Base-by-base conservation (phyloP, 2,113 vertebrate species). In the Amphilophus citrinellus region DNA sequence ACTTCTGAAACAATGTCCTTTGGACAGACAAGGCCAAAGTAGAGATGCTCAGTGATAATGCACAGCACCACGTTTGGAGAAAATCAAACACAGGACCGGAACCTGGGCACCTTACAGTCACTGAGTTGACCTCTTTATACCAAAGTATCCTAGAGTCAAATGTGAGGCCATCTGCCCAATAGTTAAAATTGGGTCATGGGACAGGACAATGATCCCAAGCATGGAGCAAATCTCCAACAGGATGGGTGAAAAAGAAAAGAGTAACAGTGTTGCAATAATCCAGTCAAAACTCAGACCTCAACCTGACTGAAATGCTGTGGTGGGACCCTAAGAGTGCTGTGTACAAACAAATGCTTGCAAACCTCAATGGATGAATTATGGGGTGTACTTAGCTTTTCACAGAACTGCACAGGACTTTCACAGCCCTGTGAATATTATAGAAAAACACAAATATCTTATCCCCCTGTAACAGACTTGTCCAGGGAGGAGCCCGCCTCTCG, bases 31-130 rank as follows among this genome's bases (percentile, higher is more conserved):
- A 42, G 39, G 39, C 65, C 65, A 27, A 42, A 42, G 10, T 15
- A 27, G 6, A 8, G 50, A 18, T 0, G 0, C 27, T 47, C 10
- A 14, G 44, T 24, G 14, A 44, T 17, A 22, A 27, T 10, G 14
- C 8, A 39, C 37, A 39, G 8, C 9, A 3, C 37, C 37, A 39
- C 10, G 37, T 39, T 39, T 39, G 37, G 9, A 10, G 37, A 39
- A 37, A 37, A 37, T 37, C 7, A 37, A 39, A 39, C 2, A 10
- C 37, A 39, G 8, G 8, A 10, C 37, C 3, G 3, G 37, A 8
- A 3, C 37, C 9, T 3, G 37, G 37, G 8, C 37, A 9, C 37
- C 2, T 8, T 39, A 8, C 8, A 39, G 2, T 10, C 9, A 39
- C 37, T 9, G 37, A 39, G 7, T 39, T 8, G 2, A 68, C 17